Evolutionary conservation across 2,888 invertebrate species (phyloP), one percentile per base, ranked within the genome.

Genomic region (Orthonychiurus folsomi): DNA sequence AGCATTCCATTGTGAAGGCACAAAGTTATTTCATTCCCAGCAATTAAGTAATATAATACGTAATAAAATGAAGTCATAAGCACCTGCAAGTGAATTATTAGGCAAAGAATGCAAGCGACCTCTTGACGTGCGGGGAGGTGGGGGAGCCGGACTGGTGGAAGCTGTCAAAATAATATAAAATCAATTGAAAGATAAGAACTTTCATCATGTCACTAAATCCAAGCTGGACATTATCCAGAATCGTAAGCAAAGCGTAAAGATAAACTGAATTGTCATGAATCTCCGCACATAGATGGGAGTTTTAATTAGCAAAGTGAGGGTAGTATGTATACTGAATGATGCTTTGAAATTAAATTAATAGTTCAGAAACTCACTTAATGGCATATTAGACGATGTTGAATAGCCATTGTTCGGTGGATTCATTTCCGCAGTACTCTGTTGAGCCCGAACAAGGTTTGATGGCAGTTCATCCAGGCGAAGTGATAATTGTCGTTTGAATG

Each of bases 401-500:
- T 37, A 37, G 3, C 21, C 52, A 20, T 52, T 52, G 9, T 20
- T 21, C 5, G 20, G 5, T 21, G 52, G 52, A 23, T 57, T 26
- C 57, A 73, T 69, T 61, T 71, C 70, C 27, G 69, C 63, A 60
- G 65, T 65, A 57, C 65, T 69, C 61, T 69, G 67, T 61, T 73
- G 74, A 61, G 75, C 79, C 73, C 96, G 85, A 80, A 94, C 93
- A 74, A 94, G 80, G 77, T 92, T 95, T 74, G 95, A 95, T 64
- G 96, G 95, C 78, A 96, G 83, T 81, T 96, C 95, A 77, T 88
- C 91, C 74, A 95, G 86, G 67, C 95, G 86, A 70, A 96, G 83
- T 66, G 95, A 96, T 82, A 95, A 87, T 78, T 96, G 94, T 54
- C 96, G 84, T 80, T 97, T 96, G 80, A 92, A 97, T 66, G 89